Evolutionary conservation across 2,888 invertebrate species (phyloP), one percentile per base, ranked within the genome.

Genomic region (Keiferia lycopersicella): DNA sequence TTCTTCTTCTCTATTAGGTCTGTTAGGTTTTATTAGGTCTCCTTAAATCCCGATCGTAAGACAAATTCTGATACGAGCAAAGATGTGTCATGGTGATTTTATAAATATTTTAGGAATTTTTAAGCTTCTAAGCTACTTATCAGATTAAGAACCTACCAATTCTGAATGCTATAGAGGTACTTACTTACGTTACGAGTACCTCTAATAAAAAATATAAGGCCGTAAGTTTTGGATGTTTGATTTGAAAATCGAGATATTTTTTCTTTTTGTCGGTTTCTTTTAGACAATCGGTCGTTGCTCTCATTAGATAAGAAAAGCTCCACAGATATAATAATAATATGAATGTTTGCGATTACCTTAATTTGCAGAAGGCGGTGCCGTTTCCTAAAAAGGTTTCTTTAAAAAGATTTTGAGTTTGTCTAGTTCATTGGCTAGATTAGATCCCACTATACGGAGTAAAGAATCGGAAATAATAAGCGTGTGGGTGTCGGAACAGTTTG

Each of bases 401-500:
- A 16, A 22, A 12, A 14, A 26, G 51, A 20, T 51, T 14, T 18
- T 7, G 7, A 26, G 12, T 26, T 48, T 14, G n/a, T 38, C n/a
- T 38, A n/a, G n/a, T 34, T 34, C 34, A 34, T 62, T 53, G 39
- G 38, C 39, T 39, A 45, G 50, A 16, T 20, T 12, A 30, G 39
- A 51, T 61, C 61, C 61, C 56, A 48, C 38, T 26, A 20, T 34
- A 62, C 45, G 66, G 69, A 73, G 73, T 73, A 73, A 79, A 76
- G 75, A 81, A 82, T 82, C 76, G 77, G 76, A 80, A 79, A 81
- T 78, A 74, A 72, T 75, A 71, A 66, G 66, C 67, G 74, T 78
- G 86, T 86, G 76, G 85, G 86, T 78, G 82, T 75, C 71, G 71
- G 76, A 78, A 82, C 81, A 79, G 78, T 80, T 81, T 67, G 73